Conservation (phyloP, 2,113 vertebrate genomes). For the cat (Felis catus) region F.catus_Fca126_mat1.0 CM031424.1:28439001-28439500, state of each 20-base stretch:
- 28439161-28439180: neutral
- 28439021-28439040: neutral
- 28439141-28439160: neutral
- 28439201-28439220: neutral
- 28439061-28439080: neutral
- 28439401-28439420: neutral
- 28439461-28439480: neutral
- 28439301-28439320: neutral
- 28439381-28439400: no score
- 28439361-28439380: neutral
- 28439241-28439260: neutral
- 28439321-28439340: neutral
- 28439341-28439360: neutral
- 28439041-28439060: neutral
- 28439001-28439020: neutral
- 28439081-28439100: neutral
- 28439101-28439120: neutral
- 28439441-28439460: no score
- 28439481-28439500: neutral
- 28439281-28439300: accelerated
- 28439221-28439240: neutral
- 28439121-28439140: neutral
- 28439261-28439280: neutral
- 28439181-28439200: neutral
- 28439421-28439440: neutral